Evolutionary conservation across 2,113 vertebrate species (phyloP), one percentile per base, ranked within the genome.

Genomic region (Nycticryphes semicollaris): DNA sequence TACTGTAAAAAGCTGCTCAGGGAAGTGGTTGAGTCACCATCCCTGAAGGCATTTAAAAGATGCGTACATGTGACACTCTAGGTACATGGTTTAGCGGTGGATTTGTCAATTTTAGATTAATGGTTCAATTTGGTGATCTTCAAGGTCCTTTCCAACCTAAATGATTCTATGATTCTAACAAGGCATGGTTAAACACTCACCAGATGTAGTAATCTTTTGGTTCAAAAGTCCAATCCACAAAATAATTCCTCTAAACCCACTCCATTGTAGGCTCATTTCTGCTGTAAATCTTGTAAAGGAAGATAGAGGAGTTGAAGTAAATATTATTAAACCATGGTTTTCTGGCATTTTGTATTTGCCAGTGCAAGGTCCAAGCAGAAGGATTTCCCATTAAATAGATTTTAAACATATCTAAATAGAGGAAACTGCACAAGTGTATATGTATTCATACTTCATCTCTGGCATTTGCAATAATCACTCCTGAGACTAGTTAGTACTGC

Each of bases 31-130:
- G n/a, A 31, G 5, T 69, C 25, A 45, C 7, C 4, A 13, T 17
- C 8, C 10, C 10, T 11, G 30, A 17, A 87, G 16, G 6, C 56
- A 41, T 84, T 88, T 48, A 12, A n/a, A 59, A 68, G 12, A 57
- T 0, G 1, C 2, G 2, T 10, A 69, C 6, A 18, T 7, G 6
- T 62, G 23, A 25, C 2, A 6, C 22, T 73, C 35, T 45, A 54
- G 15, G 8, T 15, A 48, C 8, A 4, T 24, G 10, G 11, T 51
- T 79, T 70, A 75, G 4, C 11, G 15, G 22, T 41, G 39, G 20
- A 48, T 24, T 68, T 68, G 13, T 18, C 27, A 81, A 24, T 35
- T 7, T 5, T 17, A 73, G 7, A 2, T 67, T 72, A 12, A 1
- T 2, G 1, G 3, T 45, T 64, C 15, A 17, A 19, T 23, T 35